Evolutionary conservation across 2,113 vertebrate species (phyloP).

Genomic region (Pionites leucogaster): DNA sequence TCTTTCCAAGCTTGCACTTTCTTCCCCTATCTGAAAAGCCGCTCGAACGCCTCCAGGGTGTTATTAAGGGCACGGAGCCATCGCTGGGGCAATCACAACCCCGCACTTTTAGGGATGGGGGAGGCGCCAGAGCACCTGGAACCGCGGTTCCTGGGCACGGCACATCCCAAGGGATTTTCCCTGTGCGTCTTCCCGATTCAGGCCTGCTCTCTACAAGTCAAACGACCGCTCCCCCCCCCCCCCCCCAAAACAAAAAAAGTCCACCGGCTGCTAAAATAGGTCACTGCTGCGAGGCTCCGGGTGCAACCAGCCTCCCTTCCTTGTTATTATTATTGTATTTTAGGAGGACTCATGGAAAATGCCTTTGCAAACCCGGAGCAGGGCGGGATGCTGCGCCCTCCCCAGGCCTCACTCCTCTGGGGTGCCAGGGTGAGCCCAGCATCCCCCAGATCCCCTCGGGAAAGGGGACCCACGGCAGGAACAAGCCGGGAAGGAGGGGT

Average conservation of each 20-base stretch:
- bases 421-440: not conserved
- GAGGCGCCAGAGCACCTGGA: not conserved
- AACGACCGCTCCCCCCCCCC: not conserved
- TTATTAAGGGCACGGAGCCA: not conserved
- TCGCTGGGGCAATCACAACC: not conserved
- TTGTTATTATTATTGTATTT: not conserved
- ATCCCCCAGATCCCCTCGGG: not conserved
- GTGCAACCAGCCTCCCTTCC: not conserved
- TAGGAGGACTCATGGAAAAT: not conserved
- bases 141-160: rapidly evolving
- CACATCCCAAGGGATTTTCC: not conserved
- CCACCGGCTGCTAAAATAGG: slow-evolving; percentile 8
- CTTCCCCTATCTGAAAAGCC: not conserved
- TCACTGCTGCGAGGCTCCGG: not conserved
- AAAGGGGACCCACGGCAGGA: not conserved
- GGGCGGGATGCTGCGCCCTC: not conserved
- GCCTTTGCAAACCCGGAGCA: not conserved
- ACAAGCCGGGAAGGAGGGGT: not conserved
- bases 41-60: not conserved
- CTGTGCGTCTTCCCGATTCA: not conserved
- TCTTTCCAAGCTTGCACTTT: not conserved
- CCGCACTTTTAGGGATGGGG: not conserved
- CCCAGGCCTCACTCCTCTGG: not conserved
- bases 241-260: not conserved
- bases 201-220: not conserved